phyloP scores from a whole-genome alignment of 2,113 vertebrate species.

The Rousettus leschenaultii region DNA sequence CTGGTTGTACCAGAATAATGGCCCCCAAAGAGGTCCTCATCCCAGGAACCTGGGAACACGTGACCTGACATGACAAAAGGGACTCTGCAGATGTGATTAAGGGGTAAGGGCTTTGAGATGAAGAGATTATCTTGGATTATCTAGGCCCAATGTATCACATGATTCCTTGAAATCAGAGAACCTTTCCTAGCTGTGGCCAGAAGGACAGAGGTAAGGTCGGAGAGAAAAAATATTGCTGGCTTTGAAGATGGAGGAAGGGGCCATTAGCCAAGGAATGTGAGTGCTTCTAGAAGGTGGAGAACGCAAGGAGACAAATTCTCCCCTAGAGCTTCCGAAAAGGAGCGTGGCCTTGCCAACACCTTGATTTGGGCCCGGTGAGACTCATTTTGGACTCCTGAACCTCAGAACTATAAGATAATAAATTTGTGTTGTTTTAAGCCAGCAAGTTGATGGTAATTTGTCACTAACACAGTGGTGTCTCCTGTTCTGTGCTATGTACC shows the following conservation, averaged over 20 bases:
- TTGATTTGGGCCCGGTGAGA: neutral
- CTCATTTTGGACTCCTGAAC: neutral
- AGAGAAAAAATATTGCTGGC: neutral
- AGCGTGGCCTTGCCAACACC: neutral
- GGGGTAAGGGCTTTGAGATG: neutral
- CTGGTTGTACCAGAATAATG: neutral
- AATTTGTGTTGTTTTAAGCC: neutral
- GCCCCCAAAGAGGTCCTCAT: neutral
- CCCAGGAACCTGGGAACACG: neutral
- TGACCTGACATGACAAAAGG: neutral
- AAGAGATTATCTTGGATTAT: neutral
- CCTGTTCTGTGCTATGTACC: neutral
- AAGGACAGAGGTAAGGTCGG: neutral
- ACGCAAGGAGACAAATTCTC: neutral
- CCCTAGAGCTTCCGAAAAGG: neutral
- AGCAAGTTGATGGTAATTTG: neutral
- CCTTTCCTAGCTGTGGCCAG: neutral
- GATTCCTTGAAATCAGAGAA: neutral
- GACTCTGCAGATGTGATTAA: neutral
- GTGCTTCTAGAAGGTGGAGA: neutral
- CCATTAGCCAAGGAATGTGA: neutral
- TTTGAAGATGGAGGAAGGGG: neutral
- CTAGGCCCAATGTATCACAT: neutral
- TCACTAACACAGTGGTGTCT: accelerated
- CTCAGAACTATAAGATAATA: neutral